Base-by-base conservation (phyloP, 2,113 vertebrate species). In the Epinephelus moara region DNA sequence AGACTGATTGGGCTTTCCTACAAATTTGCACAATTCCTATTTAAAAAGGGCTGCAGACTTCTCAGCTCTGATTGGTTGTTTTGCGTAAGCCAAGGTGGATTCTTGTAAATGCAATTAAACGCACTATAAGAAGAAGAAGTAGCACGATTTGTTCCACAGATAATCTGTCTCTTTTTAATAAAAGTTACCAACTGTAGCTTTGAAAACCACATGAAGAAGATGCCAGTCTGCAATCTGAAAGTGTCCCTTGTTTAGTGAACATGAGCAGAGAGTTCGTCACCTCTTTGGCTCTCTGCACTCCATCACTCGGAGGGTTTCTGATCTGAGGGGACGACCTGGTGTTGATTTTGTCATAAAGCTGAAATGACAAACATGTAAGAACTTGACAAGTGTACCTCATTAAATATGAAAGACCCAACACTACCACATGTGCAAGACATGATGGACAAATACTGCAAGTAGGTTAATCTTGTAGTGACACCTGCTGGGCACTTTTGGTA, bases 321-420 rank as follows among this genome's bases (percentile, higher is more conserved):
- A 99, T 99, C 95, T 99, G 98, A 78, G 98, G 97, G 30, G 98
- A 99, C 79, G 98, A 99, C 94, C 98, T 98, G 88, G 98, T 98
- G 95, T 99, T 99, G 94, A 99, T 99, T 97, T 99, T 99, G 95
- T 99, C 98, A 87, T 99, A 99, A 81, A 99, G 96, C 98, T 99
- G 94, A 91, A 96, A 96, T 30, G 83, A 78, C 21, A 78, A 33
- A 42, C 53, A 63, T 0, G n/a, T 12, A 14, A 47, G 6, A 19
- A 12, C 5, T 27, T 62, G 12, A 66, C 4, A 18, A 6, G 18
- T 5, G 23, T 19, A 12, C 18, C 18, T n/a, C 4, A n/a, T 47
- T n/a, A 25, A 14, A n/a, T 4, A 49, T 37, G 17, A 23, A 64
- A 47, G 68, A 42, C 0, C 9, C 17, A 47, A 3, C 17, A 2